Conservation (phyloP, 2,888 invertebrate genomes). For the Latrodectus elegans region DNA sequence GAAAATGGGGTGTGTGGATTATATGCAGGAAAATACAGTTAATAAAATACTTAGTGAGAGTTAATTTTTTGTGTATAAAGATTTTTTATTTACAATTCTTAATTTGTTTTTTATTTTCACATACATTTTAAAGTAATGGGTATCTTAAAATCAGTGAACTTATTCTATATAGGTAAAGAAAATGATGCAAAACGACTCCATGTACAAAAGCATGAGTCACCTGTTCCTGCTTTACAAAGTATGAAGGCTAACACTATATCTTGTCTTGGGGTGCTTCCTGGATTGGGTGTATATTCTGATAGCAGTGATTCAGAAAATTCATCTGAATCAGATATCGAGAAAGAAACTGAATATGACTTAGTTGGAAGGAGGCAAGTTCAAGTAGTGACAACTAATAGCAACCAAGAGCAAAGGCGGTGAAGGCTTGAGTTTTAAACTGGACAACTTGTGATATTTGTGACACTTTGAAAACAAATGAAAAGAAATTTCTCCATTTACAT, state of each 20-base stretch:
- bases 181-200: neutral
- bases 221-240: neutral
- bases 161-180: constrained; percentile 1
- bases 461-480: no score
- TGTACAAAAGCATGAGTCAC: constrained; percentile 1
- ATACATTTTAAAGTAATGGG: no score
- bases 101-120: neutral
- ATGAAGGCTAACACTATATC: constrained; percentile 59
- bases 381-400: neutral
- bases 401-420: neutral
- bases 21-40: no score
- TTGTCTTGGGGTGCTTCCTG: constrained; percentile 85
- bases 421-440: no score
- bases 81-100: neutral
- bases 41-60: no score
- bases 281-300: constrained; percentile 85
- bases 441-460: no score
- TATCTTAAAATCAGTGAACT: neutral
- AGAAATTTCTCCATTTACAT: no score
- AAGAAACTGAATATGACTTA: constrained; percentile 77
- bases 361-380: constrained; percentile 74
- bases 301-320: constrained; percentile 82
- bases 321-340: constrained; percentile 80
- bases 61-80: no score
- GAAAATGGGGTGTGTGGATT: no score